Percentiles rank a stretch among this genome's conserved stretches.
These are phyloP conservation scores for Machimus atricapillus DNA, from an alignment of 2,888 invertebrate species.

Conservation along the genomic window DNA sequence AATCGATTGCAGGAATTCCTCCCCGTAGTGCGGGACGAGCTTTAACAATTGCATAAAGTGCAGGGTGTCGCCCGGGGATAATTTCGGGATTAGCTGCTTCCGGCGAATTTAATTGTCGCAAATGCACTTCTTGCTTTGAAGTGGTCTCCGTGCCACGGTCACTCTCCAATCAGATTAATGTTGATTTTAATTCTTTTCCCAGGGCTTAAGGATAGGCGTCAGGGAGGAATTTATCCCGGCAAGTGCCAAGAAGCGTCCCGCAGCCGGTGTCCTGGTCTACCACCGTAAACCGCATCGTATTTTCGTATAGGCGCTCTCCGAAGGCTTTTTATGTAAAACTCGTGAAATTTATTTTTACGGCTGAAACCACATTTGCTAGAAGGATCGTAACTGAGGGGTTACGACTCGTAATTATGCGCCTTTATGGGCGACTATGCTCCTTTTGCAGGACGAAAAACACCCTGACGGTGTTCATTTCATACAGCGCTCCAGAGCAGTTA, in stretches of 20 bases:
- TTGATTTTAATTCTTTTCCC: not conserved
- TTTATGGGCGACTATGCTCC: not conserved
- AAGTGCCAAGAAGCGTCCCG: not conserved
- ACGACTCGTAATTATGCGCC: slow-evolving; percentile 26
- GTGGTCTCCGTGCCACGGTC: not conserved
- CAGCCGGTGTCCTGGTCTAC: not conserved
- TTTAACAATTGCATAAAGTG: not conserved
- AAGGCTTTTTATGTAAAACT: slow-evolving; percentile 15
- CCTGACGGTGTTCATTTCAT: not conserved
- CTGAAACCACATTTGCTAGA: slow-evolving; percentile 10
- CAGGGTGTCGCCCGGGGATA: not conserved
- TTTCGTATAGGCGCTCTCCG: slow-evolving; percentile 12
- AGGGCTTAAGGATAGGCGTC: not conserved
- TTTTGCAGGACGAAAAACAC: not conserved
- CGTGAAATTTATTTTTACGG: slow-evolving; percentile 36
- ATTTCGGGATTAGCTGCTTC: not conserved
- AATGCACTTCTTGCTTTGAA: slow-evolving; percentile 3
- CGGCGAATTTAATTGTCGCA: not conserved
- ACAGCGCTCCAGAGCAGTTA: slow-evolving; percentile 1
- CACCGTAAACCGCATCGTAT: slow-evolving; percentile 15
- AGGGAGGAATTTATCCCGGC: not conserved
- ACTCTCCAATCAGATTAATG: not conserved
- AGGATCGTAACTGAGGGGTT: slow-evolving; percentile 17
- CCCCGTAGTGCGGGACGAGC: not conserved
- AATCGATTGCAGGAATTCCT: not conserved